Conservation (phyloP, 2,797 vertebrate genomes). For the Percopsis omiscomaycus region DNA sequence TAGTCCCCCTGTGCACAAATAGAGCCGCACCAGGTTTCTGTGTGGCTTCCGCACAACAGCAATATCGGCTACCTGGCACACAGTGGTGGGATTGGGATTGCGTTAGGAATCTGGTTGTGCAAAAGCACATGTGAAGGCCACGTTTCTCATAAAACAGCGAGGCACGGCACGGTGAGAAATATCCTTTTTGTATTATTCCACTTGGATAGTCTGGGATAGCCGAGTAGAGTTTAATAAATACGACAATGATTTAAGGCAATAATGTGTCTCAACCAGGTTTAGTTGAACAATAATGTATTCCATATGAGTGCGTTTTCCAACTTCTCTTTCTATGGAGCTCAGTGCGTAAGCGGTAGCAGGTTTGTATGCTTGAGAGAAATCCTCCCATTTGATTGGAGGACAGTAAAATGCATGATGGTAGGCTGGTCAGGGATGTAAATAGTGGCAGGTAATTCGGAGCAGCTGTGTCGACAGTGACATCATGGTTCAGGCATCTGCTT, state of each 20-base stretch:
- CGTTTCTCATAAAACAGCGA: slow-evolving; percentile 16
- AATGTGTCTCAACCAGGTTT: too few relatives aligned
- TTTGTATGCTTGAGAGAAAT: slow-evolving; percentile 35
- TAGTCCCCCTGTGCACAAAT: neutral
- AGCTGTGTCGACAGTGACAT: slow-evolving; percentile 58
- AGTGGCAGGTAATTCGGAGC: slow-evolving; percentile 49
- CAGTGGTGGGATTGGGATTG: slow-evolving; percentile 39
- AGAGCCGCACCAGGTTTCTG: slow-evolving; percentile 34
- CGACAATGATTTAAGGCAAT: too few relatives aligned
- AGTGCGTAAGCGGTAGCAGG: slow-evolving; percentile 40
- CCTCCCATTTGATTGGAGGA: slow-evolving; percentile 44
- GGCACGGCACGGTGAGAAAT: neutral
- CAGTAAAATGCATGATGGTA: slow-evolving; percentile 22
- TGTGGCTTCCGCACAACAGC: slow-evolving; percentile 25
- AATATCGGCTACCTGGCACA: slow-evolving; percentile 33
- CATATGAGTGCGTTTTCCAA: neutral
- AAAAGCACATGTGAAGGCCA: slow-evolving; percentile 42
- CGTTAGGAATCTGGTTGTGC: slow-evolving; percentile 14
- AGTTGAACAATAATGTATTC: neutral
- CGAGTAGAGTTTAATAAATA: too few relatives aligned
- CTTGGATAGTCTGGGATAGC: too few relatives aligned
- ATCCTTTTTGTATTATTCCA: neutral
- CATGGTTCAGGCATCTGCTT: slow-evolving; percentile 52
- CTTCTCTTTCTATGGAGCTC: neutral
- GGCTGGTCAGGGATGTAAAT: slow-evolving; percentile 15